These are phyloP conservation scores for Furnarius figulus DNA, from an alignment of 2,113 vertebrate species.

Conservation along the genomic window DNA sequence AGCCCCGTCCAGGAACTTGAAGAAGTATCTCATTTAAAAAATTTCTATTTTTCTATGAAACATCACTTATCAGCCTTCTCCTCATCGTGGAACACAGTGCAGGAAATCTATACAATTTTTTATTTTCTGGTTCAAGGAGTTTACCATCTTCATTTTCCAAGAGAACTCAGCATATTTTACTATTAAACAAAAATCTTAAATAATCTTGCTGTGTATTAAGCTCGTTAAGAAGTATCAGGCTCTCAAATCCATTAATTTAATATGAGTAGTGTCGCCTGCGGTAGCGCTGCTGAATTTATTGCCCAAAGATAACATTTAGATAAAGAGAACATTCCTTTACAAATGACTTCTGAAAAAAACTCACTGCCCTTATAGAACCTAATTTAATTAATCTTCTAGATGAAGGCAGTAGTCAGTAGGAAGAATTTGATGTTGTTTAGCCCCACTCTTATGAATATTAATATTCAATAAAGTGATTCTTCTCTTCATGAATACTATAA, in stretches of 20 bases:
- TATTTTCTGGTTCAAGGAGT: neutral
- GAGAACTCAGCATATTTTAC: constrained; percentile 49
- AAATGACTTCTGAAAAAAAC: constrained; percentile 39
- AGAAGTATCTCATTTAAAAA: neutral
- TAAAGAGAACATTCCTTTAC: constrained; percentile 28
- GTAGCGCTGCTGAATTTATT: neutral
- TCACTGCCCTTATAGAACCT: constrained; percentile 11
- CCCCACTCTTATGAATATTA: constrained; percentile 23
- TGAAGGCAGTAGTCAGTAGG: constrained; percentile 13
- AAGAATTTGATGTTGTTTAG: constrained; percentile 8
- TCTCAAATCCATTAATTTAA: constrained; percentile 34
- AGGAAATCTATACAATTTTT: neutral
- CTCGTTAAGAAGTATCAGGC: constrained; percentile 41
- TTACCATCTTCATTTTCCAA: neutral
- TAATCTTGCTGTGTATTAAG: constrained; percentile 5
- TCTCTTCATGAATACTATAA: neutral
- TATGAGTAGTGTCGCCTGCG: constrained; percentile 5
- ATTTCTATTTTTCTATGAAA: neutral
- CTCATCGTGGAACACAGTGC: neutral
- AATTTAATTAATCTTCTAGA: constrained; percentile 49
- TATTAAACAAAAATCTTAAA: constrained; percentile 42
- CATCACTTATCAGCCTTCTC: neutral
- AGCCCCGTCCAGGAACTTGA: neutral
- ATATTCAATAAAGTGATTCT: neutral
- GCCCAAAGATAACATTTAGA: constrained; percentile 38